Conservation (phyloP, 2,113 vertebrate genomes). For the Rhinoderma darwinii region DNA sequence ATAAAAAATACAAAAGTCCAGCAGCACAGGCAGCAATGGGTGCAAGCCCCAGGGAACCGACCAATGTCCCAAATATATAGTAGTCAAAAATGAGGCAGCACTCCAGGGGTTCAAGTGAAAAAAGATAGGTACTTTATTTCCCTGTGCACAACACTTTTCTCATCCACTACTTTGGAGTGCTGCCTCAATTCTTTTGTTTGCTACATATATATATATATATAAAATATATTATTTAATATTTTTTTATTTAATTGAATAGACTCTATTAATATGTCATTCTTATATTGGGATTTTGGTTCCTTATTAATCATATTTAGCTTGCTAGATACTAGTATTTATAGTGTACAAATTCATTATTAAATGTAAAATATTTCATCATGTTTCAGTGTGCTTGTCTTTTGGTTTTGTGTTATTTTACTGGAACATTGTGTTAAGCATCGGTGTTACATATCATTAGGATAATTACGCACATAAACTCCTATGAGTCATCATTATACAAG, state of each 20-base stretch:
- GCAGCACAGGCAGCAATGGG: too few relatives aligned
- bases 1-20: too few relatives aligned
- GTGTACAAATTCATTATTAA: background rate
- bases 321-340: background rate
- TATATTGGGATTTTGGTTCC: background rate
- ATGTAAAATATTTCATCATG: background rate
- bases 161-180: too few relatives aligned
- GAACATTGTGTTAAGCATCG: background rate
- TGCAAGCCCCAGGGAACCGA: too few relatives aligned
- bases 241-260: background rate
- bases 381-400: background rate
- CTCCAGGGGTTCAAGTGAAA: too few relatives aligned
- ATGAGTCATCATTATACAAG: conserved; percentile 48
- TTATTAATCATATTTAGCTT: background rate
- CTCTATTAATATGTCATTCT: background rate
- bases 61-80: too few relatives aligned
- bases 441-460: conserved; percentile 31
- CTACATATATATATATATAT: too few relatives aligned
- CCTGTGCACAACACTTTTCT: too few relatives aligned
- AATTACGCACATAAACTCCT: conserved; percentile 22
- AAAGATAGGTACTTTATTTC: too few relatives aligned
- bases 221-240: too few relatives aligned
- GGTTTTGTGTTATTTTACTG: background rate
- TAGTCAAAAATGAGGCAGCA: too few relatives aligned
- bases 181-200: too few relatives aligned